Percentiles rank a stretch among this genome's conserved stretches.
These are phyloP conservation scores for Conops quadrifasciatus DNA, from an alignment of 2,888 invertebrate species.

Conservation along the genomic window DNA sequence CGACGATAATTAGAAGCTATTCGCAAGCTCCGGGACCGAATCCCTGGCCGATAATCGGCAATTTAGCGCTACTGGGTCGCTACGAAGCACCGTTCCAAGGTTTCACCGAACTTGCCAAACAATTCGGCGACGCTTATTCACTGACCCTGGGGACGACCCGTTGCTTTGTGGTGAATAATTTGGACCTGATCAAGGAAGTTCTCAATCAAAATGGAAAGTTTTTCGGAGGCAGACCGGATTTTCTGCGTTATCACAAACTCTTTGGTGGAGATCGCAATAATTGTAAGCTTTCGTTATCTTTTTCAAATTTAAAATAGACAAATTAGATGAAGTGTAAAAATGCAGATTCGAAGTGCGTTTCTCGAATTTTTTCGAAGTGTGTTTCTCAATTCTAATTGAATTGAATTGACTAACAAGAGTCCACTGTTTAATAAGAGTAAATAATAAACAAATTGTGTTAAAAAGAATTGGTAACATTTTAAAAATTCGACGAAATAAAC, in stretches of 20 bases:
- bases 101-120: slow-evolving; percentile 73
- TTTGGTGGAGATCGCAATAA: slow-evolving; percentile 87
- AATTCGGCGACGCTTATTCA: slow-evolving; percentile 77
- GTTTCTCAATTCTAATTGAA: no score
- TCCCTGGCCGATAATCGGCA: slow-evolving; percentile 76
- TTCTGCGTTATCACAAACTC: slow-evolving; percentile 80
- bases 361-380: no score
- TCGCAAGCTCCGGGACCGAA: slow-evolving; percentile 72
- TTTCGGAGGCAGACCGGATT: slow-evolving; percentile 84
- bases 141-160: slow-evolving; percentile 73
- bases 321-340: no score
- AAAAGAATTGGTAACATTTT: no score
- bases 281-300: slow-evolving; percentile 72
- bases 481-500: no score
- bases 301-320: slow-evolving; percentile 40
- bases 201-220: slow-evolving; percentile 80
- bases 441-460: no score
- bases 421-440: no score
- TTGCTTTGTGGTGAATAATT: slow-evolving; percentile 80
- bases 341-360: no score
- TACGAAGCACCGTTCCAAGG: slow-evolving; percentile 75
- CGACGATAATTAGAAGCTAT: slow-evolving; percentile 39
- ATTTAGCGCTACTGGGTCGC: slow-evolving; percentile 72
- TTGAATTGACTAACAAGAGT: no score
- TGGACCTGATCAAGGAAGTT: slow-evolving; percentile 76